Conservation (phyloP, 2,113 vertebrate species). For the Clarias macrocephalus region DNA sequence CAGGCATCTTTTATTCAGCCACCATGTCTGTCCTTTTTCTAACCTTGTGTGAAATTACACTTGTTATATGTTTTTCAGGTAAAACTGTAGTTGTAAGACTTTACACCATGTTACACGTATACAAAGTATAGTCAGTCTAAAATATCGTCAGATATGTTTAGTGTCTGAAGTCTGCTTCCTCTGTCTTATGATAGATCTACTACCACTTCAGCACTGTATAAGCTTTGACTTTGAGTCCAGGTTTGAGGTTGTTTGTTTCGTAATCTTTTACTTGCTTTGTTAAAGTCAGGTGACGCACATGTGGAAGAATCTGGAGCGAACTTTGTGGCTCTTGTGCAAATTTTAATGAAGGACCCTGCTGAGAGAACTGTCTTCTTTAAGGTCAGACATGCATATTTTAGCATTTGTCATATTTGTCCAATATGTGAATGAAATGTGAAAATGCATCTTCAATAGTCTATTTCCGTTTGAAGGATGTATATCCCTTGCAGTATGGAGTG, state of each 20-base stretch:
- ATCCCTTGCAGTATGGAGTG: constrained; percentile 48
- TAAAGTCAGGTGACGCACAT: constrained; percentile 54
- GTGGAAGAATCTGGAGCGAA: constrained; percentile 66
- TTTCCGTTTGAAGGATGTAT: constrained; percentile 33
- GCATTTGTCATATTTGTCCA: neutral
- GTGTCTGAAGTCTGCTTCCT: neutral
- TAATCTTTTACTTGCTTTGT: neutral
- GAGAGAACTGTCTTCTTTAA: constrained; percentile 73
- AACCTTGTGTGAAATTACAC: neutral
- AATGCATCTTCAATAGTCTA: neutral
- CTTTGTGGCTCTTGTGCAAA: constrained; percentile 68
- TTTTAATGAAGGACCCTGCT: constrained; percentile 68
- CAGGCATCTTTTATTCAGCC: neutral
- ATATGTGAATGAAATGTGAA: neutral
- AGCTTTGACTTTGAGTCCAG: neutral
- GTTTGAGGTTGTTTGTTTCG: neutral
- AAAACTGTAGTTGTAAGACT: neutral
- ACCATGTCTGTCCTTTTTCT: neutral
- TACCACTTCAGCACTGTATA: neutral
- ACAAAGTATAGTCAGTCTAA: neutral
- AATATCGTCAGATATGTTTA: neutral
- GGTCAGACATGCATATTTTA: constrained; percentile 51
- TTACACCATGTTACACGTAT: neutral
- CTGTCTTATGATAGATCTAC: neutral
- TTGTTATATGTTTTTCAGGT: neutral